A percentile compares a stretch with the other conserved stretches of the same genome.
Evolutionary conservation across 2,113 vertebrate species (phyloP).

Genomic region (Triplophysa siluroides): DNA sequence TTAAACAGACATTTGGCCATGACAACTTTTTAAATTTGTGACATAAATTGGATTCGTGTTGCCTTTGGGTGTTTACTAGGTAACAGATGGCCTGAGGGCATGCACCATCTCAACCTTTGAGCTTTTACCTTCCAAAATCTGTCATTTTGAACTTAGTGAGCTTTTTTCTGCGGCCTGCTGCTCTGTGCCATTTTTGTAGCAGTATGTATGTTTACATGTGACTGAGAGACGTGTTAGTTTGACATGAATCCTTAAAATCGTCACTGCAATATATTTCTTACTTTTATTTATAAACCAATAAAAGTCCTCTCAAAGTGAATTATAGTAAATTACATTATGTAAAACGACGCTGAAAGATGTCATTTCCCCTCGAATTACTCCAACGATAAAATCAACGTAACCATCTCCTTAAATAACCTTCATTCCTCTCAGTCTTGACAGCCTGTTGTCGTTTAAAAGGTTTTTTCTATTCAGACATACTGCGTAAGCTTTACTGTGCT

Average conservation of each 20-base stretch:
- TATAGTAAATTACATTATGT: not conserved
- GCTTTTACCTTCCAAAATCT: constrained; percentile 30
- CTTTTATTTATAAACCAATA: not conserved
- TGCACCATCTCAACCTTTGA: constrained; percentile 58
- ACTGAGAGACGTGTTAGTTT: not conserved
- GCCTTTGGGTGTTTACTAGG: constrained; percentile 62
- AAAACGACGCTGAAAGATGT: too few species aligned
- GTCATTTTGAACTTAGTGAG: constrained; percentile 21
- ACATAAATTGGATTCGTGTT: not conserved
- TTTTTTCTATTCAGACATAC: constrained; percentile 6
- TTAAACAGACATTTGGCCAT: not conserved
- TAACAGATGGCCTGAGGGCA: constrained; percentile 66
- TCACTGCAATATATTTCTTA: not conserved
- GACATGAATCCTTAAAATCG: not conserved
- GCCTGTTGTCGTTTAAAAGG: not conserved
- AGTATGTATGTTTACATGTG: constrained; percentile 21
- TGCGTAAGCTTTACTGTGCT: constrained; percentile 19
- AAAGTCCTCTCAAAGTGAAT: not conserved
- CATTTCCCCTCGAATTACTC: too few species aligned
- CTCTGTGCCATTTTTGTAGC: not conserved
- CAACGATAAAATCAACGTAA: not conserved
- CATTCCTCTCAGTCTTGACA: constrained; percentile 4
- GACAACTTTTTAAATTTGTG: not conserved
- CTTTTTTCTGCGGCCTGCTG: not conserved
- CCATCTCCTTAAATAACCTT: not conserved